Evolutionary conservation across 2,797 vertebrate genomes (phyloP), one percentile per base, ranked within the genome.

Genomic region (Luscinia megarhynchos): DNA sequence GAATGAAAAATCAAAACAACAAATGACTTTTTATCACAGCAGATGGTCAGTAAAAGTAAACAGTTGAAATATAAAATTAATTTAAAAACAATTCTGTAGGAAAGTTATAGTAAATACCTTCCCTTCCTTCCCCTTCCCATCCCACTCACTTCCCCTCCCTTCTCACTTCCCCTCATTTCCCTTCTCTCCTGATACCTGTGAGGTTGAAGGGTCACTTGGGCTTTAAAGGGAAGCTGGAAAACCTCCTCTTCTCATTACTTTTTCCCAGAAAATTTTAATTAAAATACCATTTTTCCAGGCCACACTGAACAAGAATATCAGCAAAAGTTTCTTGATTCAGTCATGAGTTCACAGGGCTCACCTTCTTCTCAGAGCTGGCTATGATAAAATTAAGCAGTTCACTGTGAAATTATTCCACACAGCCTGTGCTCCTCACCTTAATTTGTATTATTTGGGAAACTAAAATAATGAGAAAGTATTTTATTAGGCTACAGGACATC

Each of bases 241-340:
- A 21, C 5, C 12, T 58, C 8, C 1, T 2, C 2, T 5, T 6
- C 13, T 43, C 36, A 30, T 7, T 54, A 7, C 3, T 3, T 57
- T 38, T 75, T 32, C 15, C 21, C 18, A 80, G 17, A 76, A 45
- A 77, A 34, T 9, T 53, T 75, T 62, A 18, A 22, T 87, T 53
- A n/a, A 68, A 59, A 43, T 50, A 10, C 1, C 43, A 68, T 59
- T 63, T 72, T 81, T 46, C 9, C 4, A 15, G 16, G 16, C 46
- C 40, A 55, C 8, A 34, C 4, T 40, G 38, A 53, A 54, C 6
- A 48, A 66, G 87, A 40, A 53, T 38, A 68, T 51, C 46, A 73
- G 4, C 32, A 80, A 53, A 69, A 1, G 0, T 46, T 78, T 89
- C 24, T 69, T 89, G 34, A 29, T 45, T 26, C 62, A 84, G 29